Evolutionary conservation across 2,113 vertebrate genomes (phyloP), one percentile per base, ranked within the genome.

Genomic region (Brachyhypopomus gauderio): DNA sequence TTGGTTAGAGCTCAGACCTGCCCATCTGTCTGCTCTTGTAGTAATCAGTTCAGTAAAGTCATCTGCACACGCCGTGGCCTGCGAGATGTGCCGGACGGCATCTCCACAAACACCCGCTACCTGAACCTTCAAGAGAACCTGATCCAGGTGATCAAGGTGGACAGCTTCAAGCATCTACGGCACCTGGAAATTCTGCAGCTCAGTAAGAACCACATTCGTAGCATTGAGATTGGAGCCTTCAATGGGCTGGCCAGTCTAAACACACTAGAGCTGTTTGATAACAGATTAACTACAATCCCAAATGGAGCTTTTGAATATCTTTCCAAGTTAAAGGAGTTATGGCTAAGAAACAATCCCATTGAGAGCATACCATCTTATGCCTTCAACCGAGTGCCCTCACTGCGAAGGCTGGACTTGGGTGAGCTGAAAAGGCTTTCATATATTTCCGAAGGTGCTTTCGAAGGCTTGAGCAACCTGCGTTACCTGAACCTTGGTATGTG

Each of bases 401-500:
- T 99, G 82, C 93, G 97, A 84, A 94, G 98, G 74, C 38, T 99
- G 89, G 98, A 99, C 94, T 84, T 99, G 79, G 98, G 98, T 79
- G 98, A 99, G 89, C 88, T 99, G 78, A 99, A 99, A 92, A 93
- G 97, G 89, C 96, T 99, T 90, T 95, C 97, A 2, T 98, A 98
- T 86, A 99, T 99, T 91, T 99, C 97, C 86, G 98, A 99, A 93
- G 96, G 97, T 91, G 98, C 98, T 91, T 99, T 99, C 91, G 97
- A 99, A 95, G 97, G 97, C 92, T 92, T 99, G 79, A 98, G 96
- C 82, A 99, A 99, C 88, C 93, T 99, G 89, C 96, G 96, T 85
- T 99, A 99, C 94, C 93, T 99, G 94, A 99, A 99, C 91, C 95
- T 99, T 91, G 98, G 97, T 89, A 99, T 99, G 98, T 99, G 98